Evolutionary conservation across 2,797 vertebrate species (phyloP), one percentile per base, ranked within the genome.

Genomic region (Triplophysa bombifrons): DNA sequence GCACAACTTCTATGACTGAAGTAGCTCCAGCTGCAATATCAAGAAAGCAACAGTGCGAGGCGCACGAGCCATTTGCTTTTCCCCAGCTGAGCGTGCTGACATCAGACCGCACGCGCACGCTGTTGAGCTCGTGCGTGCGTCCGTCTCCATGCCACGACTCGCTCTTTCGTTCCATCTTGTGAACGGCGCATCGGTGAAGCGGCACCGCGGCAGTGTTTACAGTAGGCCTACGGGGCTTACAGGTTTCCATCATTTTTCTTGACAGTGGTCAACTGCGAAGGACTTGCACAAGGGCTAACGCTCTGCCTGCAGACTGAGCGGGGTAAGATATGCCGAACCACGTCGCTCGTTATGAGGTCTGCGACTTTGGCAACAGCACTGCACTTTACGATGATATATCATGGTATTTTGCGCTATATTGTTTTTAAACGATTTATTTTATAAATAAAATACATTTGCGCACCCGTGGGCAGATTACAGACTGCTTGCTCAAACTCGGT

Each of bases 141-240:
- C 85, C 80, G 89, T 92, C 87, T 89, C 90, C 83, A 84, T 94
- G 93, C 93, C 92, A 93, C 92, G 93, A 94, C 91, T 93, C 88
- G 86, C 88, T 88, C 90, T 92, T 90, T 88, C 90, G 88, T 89
- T 94, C 93, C 94, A 94, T 94, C 90, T 94, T 94, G 91, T 85
- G 90, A 79, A 91, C 84, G 68, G 85, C 75, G 88, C 84, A 81
- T 76, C 76, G 78, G 83, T 74, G 82, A 76, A 79, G 79, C 88
- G 84, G 89, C 74, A 85, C 81, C 87, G 72, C 86, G 81, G 76
- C 60, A 10, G 86, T 51, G 85, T 86, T 88, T 89, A 86, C 25
- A 63, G 84, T 82, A 87, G 88, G 87, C 86, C 87, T 85, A 75
- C 41, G 30, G 61, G 79, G 81, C 75, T 86, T 83, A 79, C 83